Conservation (phyloP, 2,888 invertebrate genomes). For the Torymus texanus region DNA sequence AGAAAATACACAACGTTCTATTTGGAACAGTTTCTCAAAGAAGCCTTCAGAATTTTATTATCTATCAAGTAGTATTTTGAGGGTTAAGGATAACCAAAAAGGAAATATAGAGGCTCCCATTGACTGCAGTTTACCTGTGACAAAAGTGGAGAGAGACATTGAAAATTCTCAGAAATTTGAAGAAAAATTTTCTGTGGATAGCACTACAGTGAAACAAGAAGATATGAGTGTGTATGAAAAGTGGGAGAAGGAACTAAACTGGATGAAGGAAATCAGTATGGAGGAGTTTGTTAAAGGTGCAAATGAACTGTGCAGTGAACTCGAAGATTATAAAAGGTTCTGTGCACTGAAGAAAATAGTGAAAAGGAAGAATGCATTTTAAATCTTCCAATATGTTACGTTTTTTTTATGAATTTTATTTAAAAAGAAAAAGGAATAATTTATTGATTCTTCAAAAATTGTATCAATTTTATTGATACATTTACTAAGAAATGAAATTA, state of each 20-base stretch:
- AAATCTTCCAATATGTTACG: constrained; percentile 28
- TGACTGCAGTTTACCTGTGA: constrained; percentile 49
- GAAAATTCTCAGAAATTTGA: not conserved
- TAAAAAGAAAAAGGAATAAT: constrained; percentile 6
- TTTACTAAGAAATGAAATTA: not conserved
- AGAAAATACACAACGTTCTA: constrained; percentile 50
- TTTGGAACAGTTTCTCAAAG: constrained; percentile 52
- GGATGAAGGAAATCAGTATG: constrained; percentile 52
- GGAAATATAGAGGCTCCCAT: constrained; percentile 48
- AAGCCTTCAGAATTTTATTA: constrained; percentile 55
- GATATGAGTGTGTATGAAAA: constrained; percentile 18
- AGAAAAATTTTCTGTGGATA: constrained; percentile 11
- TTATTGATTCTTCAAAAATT: too few relatives aligned
- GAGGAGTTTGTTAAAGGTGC: constrained; percentile 51
- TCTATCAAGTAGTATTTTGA: constrained; percentile 51
- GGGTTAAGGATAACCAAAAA: constrained; percentile 41
- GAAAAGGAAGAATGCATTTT: constrained; percentile 43
- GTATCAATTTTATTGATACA: too few relatives aligned
- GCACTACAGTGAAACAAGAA: constrained; percentile 8
- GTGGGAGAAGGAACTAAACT: constrained; percentile 47
- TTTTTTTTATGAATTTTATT: constrained; percentile 47
- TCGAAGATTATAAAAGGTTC: constrained; percentile 46
- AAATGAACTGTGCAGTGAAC: constrained; percentile 49
- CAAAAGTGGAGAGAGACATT: constrained; percentile 37
- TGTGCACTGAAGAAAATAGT: constrained; percentile 36